Percentiles rank a stretch among this genome's conserved stretches.
phyloP scores from a whole-genome alignment of 2,797 vertebrate genomes.

The Cheirogaleus major region DNA sequence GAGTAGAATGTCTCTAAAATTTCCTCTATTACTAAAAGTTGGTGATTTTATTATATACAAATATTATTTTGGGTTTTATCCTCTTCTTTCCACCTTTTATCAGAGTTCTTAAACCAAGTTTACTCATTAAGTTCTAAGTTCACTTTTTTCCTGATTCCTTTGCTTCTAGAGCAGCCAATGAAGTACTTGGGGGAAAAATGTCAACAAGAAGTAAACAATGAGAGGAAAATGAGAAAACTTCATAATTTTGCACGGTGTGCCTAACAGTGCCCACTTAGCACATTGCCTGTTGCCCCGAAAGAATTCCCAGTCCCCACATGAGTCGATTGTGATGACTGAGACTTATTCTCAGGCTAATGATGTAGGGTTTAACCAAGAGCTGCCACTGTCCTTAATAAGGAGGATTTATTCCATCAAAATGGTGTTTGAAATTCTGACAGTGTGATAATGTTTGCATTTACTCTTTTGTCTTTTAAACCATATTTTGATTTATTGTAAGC shows the following conservation, averaged over 20 bases:
- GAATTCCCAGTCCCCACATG: neutral
- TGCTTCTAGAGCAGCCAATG: neutral
- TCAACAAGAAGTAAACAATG: neutral
- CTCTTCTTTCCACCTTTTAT: neutral
- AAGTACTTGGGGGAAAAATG: neutral
- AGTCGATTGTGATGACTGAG: neutral
- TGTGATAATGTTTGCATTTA: neutral
- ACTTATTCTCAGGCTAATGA: neutral
- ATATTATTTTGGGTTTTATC: constrained; percentile 4
- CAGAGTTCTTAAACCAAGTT: neutral
- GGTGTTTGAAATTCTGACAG: neutral
- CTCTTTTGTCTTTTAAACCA: neutral
- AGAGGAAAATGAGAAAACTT: neutral
- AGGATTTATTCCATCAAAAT: neutral
- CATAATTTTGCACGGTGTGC: neutral
- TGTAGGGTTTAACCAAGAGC: neutral
- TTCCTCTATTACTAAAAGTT: neutral
- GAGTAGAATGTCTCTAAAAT: neutral
- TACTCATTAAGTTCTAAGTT: neutral
- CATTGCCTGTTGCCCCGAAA: neutral
- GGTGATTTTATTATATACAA: neutral
- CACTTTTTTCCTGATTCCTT: neutral
- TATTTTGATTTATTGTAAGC: neutral
- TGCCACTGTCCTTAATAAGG: neutral
- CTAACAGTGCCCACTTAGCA: neutral